Conservation (phyloP, 2,888 invertebrate species). For the Meliscaeva auricollis region DNA sequence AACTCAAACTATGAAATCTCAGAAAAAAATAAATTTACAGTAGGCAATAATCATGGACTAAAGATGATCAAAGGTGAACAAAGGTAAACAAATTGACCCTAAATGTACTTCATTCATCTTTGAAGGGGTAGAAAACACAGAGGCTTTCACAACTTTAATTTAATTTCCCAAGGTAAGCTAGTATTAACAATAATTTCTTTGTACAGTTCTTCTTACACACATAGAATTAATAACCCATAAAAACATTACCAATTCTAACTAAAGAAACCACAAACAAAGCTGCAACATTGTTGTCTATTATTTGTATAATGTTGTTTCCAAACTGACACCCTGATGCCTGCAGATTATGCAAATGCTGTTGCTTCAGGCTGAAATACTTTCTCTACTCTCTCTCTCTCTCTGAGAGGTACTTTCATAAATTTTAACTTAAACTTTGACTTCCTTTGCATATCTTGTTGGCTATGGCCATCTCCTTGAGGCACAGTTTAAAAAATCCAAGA, state of each 20-base stretch:
- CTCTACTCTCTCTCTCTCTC: conserved; percentile 14
- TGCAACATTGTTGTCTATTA: conserved; percentile 26
- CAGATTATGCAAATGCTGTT: conserved; percentile 66
- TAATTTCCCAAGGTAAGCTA: no score
- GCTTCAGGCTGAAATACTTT: conserved; percentile 32
- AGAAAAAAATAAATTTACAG: no score
- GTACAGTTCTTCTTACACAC: no score
- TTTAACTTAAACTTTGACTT: conserved; percentile 54
- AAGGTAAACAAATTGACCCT: no score
- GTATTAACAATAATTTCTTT: no score
- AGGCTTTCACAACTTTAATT: no score
- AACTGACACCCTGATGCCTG: conserved; percentile 46
- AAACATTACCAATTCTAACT: neutral
- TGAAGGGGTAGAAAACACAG: no score
- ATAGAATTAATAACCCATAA: no score
- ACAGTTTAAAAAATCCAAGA: conserved; percentile 24
- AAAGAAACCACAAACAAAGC: neutral
- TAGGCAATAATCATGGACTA: no score
- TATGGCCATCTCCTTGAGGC: conserved; percentile 46
- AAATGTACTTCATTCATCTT: no score
- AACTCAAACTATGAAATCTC: no score
- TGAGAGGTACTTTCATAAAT: conserved; percentile 38
- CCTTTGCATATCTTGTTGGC: conserved; percentile 38
- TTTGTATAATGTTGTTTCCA: conserved; percentile 7
- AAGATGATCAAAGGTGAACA: no score